Base-by-base conservation (phyloP, 2,888 invertebrate genomes). In the Athetis lepigone region DNA sequence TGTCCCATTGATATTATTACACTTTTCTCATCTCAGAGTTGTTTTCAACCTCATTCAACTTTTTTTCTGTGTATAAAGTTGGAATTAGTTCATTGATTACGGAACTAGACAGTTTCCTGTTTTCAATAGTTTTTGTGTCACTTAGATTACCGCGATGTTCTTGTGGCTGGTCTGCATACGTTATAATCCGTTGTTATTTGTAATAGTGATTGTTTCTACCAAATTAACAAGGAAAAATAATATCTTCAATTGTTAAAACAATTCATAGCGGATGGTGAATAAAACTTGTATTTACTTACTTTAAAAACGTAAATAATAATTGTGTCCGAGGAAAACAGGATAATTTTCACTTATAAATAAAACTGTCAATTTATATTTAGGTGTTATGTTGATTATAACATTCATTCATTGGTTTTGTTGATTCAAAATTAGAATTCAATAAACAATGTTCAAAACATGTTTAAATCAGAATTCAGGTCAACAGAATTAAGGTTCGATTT, bases 31-130 rank as follows among this genome's bases (percentile, higher is more conserved):
- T 52, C 19, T 25, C 11, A 7, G 1, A 21, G 37, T 7, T 42
- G 19, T 40, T n/a, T 21, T 51, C n/a, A n/a, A n/a, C n/a, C n/a
- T 37, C 16, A 29, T 75, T 47, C 11, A 50, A 16, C 46, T 61
- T 75, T 75, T 64, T 52, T 57, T 59, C 51, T 18, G n/a, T 2
- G 33, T 36, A 55, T 25, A 51, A 40, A 58, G 16, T 47, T 66
- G 2, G 50, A 33, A 40, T 69, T 64, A 46, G 39, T 58, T 57
- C 37, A 55, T 72, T 18, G 54, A 64, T 63, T 55, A 52, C 60
- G 52, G 62, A 61, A 61, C 52, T 70, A 56, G 52, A 33, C 29
- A 58, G 57, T 65, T 79, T 73, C 49, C 64, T 74, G 65, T 43
- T 57, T 56, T 52, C 23, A 42, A n/a, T n/a, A 36, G 54, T 58